These are phyloP conservation scores for Papilio aristodemus DNA, from an alignment of 1,140 invertebrate species.

Conservation along the genomic window DNA sequence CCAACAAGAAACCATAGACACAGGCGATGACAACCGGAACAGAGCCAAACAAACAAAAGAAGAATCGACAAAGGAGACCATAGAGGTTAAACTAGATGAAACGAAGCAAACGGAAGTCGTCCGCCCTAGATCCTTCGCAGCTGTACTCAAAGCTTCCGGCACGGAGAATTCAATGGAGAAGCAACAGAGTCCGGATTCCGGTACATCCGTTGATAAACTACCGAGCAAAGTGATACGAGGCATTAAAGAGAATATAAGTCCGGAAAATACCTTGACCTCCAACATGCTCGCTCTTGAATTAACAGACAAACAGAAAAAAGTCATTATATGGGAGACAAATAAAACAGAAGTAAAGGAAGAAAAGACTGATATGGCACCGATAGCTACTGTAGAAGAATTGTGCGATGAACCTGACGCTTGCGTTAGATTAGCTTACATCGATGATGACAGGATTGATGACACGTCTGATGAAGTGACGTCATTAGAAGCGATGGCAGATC, in stretches of 20 bases:
- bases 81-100: conserved; percentile 44
- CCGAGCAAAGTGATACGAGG: conserved; percentile 72
- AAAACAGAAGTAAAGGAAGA: conserved; percentile 51
- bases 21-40: conserved; percentile 52
- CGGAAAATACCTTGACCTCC: conserved; percentile 74
- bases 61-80: conserved; percentile 37
- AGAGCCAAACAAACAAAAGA: conserved; percentile 40
- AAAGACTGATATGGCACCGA: conserved; percentile 61
- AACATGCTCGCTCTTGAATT: conserved; percentile 70
- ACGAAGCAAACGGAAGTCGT: conserved; percentile 35
- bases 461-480: conserved; percentile 38
- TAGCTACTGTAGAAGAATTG: conserved; percentile 69
- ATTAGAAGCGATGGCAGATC: conserved; percentile 33
- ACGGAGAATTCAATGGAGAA: conserved; percentile 67
- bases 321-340: conserved; percentile 39
- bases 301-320: conserved; percentile 55
- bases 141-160: conserved; percentile 65
- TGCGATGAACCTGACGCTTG: conserved; percentile 59
- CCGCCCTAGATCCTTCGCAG: conserved; percentile 64
- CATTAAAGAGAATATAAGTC: conserved; percentile 79
- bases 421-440: conserved; percentile 62
- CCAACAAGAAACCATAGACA: too few relatives aligned
- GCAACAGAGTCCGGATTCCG: conserved; percentile 64
- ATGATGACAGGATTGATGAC: conserved; percentile 61
- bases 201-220: conserved; percentile 70